These are phyloP conservation scores for Ptiloglossa arizonensis DNA, from an alignment of 1,140 invertebrate genomes.

Conservation along the genomic window DNA sequence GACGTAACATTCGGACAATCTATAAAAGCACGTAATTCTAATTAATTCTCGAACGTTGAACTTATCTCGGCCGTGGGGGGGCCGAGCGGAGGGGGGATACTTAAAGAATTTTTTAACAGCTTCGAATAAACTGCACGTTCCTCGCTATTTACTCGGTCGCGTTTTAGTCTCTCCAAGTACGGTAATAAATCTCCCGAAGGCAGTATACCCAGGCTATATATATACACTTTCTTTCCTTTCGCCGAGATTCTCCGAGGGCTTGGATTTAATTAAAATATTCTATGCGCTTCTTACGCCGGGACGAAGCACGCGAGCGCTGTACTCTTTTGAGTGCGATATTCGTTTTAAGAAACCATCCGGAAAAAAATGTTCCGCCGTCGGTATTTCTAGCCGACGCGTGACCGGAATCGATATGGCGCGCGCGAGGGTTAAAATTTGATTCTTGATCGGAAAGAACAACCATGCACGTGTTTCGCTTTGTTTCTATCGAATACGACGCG, in stretches of 20 bases:
- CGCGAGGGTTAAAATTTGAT: too few species aligned
- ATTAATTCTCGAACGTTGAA: slow-evolving; percentile 45
- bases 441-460: too few species aligned
- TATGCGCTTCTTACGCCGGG: slow-evolving; percentile 47
- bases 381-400: too few species aligned
- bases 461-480: neutral
- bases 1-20: neutral
- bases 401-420: too few species aligned
- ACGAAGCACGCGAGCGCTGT: slow-evolving; percentile 34
- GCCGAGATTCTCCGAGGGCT: slow-evolving; percentile 40
- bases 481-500: too few species aligned
- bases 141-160: slow-evolving; percentile 52
- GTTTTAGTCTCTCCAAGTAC: slow-evolving; percentile 33
- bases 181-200: slow-evolving; percentile 55
- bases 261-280: slow-evolving; percentile 64
- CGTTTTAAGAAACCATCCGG: slow-evolving; percentile 33
- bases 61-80: neutral
- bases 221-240: slow-evolving; percentile 45
- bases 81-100: too few species aligned
- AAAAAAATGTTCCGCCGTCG: too few species aligned
- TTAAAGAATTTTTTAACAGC: slow-evolving; percentile 58
- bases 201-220: slow-evolving; percentile 29
- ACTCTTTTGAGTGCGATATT: slow-evolving; percentile 49
- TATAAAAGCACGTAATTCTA: slow-evolving; percentile 33
- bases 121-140: slow-evolving; percentile 30